Evolutionary conservation across 92 coral and sea anemone species (phyloP).

Genomic region (Plumapathes pennacea): DNA sequence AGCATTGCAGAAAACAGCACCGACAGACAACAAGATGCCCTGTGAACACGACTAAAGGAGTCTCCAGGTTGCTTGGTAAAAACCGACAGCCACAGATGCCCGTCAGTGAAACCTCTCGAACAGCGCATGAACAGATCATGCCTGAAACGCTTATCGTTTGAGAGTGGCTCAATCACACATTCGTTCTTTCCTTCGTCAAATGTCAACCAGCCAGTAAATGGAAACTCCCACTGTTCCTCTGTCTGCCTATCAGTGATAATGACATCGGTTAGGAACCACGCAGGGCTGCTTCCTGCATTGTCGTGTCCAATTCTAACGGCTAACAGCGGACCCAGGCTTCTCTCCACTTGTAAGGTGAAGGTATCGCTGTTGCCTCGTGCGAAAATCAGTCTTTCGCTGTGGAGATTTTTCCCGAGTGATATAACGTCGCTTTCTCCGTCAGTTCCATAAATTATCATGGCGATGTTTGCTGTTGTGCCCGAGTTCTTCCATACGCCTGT

Average conservation of each 20-base stretch:
- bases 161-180: constrained; percentile 8
- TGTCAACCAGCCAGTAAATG: constrained; percentile 58
- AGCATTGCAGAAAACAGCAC: constrained; percentile 63
- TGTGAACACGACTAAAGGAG: constrained; percentile 61
- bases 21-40: constrained; percentile 66
- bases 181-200: constrained; percentile 52
- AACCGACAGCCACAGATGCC: constrained; percentile 70
- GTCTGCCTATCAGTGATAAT: background rate
- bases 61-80: constrained; percentile 36
- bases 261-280: constrained; percentile 24
- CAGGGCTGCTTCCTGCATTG: constrained; percentile 5
- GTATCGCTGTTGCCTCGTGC: constrained; percentile 2
- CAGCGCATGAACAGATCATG: constrained; percentile 20
- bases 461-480: constrained; percentile 15
- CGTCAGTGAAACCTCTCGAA: constrained; percentile 41
- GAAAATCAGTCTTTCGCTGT: background rate
- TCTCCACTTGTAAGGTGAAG: background rate
- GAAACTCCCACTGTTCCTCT: constrained; percentile 12
- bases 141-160: background rate
- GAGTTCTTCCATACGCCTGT: constrained; percentile 11
- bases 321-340: background rate
- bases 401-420: background rate
- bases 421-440: background rate
- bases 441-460: constrained; percentile 22
- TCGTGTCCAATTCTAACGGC: constrained; percentile 16